Evolutionary conservation across 2,888 invertebrate species (phyloP).

Genomic region (Ceratothoa steindachneri): DNA sequence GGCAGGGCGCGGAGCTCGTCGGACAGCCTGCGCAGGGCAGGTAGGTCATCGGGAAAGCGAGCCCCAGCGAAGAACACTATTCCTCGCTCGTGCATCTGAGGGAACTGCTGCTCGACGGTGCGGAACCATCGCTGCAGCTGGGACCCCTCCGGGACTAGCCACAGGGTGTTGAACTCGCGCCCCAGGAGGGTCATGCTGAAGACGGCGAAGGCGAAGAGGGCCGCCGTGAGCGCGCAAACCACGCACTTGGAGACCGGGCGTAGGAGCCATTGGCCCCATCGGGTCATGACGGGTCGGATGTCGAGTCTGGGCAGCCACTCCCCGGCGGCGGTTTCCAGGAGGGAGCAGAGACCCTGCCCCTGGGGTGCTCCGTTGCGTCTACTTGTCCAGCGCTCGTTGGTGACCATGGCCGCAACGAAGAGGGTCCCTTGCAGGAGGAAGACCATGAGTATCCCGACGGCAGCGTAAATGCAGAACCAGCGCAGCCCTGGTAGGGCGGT

Average conservation of each 20-base stretch:
- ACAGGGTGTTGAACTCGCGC: constrained; percentile 52
- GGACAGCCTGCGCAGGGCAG: constrained; percentile 50
- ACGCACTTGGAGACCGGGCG: constrained; percentile 51
- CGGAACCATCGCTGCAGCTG: constrained; percentile 50
- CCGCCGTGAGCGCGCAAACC: constrained; percentile 52
- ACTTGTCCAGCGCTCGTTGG: constrained; percentile 55
- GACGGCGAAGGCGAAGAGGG: constrained; percentile 52
- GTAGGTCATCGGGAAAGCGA: constrained; percentile 53
- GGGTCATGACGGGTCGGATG: constrained; percentile 49
- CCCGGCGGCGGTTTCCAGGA: constrained; percentile 47
- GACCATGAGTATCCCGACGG: constrained; percentile 56
- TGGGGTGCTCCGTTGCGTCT: no score
- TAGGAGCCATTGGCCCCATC: constrained; percentile 53
- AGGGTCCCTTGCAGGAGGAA: constrained; percentile 56
- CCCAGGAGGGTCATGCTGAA: constrained; percentile 50
- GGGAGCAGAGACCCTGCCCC: not conserved
- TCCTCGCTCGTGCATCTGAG: constrained; percentile 49
- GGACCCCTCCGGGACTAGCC: constrained; percentile 36
- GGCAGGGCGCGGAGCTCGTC: constrained; percentile 48
- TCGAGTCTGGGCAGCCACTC: not conserved
- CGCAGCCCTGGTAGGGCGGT: constrained; percentile 58
- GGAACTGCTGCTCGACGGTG: constrained; percentile 50
- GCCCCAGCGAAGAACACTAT: constrained; percentile 52
- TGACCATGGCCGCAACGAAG: constrained; percentile 56
- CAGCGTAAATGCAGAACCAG: constrained; percentile 58